These are phyloP conservation scores for Harpagifer antarcticus DNA, from an alignment of 2,797 vertebrate species.

Conservation along the genomic window DNA sequence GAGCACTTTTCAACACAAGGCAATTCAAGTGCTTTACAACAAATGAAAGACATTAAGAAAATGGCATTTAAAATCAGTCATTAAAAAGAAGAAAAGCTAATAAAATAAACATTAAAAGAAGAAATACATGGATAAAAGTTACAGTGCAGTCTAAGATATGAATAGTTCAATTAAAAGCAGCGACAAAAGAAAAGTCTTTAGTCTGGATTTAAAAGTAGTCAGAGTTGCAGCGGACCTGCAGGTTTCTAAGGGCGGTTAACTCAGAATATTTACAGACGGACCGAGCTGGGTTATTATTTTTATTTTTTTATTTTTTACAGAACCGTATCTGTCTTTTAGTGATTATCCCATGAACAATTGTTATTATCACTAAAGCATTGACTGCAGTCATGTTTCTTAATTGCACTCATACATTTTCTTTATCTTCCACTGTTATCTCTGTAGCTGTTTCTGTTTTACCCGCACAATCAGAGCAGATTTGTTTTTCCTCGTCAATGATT, in stretches of 20 bases:
- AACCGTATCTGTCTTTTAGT: constrained; percentile 7
- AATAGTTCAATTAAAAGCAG: too few relatives aligned
- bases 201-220: too few relatives aligned
- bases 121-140: too few relatives aligned
- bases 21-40: too few relatives aligned
- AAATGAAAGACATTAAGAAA: too few relatives aligned
- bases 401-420: constrained; percentile 3
- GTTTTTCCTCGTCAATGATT: constrained; percentile 49
- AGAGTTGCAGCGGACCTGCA: too few relatives aligned
- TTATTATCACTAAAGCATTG: constrained; percentile 26
- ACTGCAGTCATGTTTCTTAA: constrained; percentile 27
- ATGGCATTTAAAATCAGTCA: too few relatives aligned
- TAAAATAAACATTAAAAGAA: too few relatives aligned
- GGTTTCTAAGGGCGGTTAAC: constrained; percentile 8
- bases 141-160: too few relatives aligned
- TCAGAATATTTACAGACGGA: neutral
- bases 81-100: too few relatives aligned
- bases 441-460: neutral
- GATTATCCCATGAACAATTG: neutral
- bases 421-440: constrained; percentile 35
- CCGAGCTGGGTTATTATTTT: neutral
- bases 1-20: too few relatives aligned
- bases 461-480: constrained; percentile 10
- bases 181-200: too few relatives aligned
- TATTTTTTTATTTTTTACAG: neutral